Evolutionary conservation across 2,113 vertebrate genomes (phyloP).

Genomic region (Jaculus jaculus): DNA sequence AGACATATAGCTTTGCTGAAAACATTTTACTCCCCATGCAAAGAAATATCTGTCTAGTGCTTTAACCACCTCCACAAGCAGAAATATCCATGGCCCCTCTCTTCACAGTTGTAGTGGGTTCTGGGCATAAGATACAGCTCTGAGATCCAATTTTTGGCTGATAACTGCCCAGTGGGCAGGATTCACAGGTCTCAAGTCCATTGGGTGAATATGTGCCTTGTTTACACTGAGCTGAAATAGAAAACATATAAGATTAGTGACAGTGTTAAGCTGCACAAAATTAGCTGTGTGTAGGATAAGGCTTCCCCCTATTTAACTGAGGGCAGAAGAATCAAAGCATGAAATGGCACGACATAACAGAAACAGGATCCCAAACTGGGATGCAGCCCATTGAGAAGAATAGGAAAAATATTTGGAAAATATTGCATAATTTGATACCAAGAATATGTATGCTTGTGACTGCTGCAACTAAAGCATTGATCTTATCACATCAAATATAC

Average conservation of each 20-base stretch:
- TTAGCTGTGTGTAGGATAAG: not conserved
- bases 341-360: not conserved
- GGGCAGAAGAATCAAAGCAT: not conserved
- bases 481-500: not conserved
- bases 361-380: not conserved
- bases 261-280: not conserved
- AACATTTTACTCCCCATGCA: not conserved
- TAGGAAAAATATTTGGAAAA: not conserved
- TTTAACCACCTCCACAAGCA: conserved; percentile 94
- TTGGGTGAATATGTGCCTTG: conserved; percentile 94
- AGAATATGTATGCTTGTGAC: not conserved
- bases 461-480: not conserved
- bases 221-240: conserved; percentile 93
- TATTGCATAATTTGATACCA: not conserved
- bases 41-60: not conserved
- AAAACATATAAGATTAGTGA: conserved; percentile 59
- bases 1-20: not conserved
- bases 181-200: conserved; percentile 97
- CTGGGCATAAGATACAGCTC: conserved; percentile 90
- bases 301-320: not conserved
- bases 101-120: conserved; percentile 93
- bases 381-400: not conserved
- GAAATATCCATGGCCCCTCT: conserved; percentile 91
- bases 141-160: conserved; percentile 90
- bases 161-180: conserved; percentile 93